Evolutionary conservation across 2,797 vertebrate species (phyloP).

Genomic region (Phoebastria nigripes): DNA sequence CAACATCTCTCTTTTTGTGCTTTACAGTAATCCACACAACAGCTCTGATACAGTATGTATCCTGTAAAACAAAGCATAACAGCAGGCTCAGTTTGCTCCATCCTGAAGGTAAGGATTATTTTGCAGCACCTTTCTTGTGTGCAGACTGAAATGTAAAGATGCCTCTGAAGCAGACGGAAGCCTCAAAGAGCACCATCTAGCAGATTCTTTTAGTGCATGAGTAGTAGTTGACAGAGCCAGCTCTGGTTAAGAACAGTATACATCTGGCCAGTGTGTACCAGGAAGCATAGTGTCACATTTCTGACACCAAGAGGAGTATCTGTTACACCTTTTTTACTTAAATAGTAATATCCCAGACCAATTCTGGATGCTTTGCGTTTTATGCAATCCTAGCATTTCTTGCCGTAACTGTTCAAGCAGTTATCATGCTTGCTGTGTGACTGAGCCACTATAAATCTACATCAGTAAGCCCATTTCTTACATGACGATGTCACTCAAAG

Average conservation of each 20-base stretch:
- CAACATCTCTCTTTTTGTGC: slow-evolving; percentile 4
- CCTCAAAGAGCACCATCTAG: not conserved
- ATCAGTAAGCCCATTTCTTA: not conserved
- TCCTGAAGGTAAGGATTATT: not conserved
- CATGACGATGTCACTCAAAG: not conserved
- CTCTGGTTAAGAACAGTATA: not conserved
- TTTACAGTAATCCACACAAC: slow-evolving; percentile 13
- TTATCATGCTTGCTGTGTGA: not conserved
- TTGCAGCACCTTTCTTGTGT: not conserved
- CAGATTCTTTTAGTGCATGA: not conserved
- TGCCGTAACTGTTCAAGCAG: not conserved
- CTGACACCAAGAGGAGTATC: not conserved
- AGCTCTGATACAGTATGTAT: not conserved
- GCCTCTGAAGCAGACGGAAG: not conserved
- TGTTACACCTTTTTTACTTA: not conserved
- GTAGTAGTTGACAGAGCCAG: not conserved
- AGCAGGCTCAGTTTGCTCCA: not conserved
- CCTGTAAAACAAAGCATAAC: not conserved
- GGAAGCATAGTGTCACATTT: not conserved
- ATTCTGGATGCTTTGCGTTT: not conserved
- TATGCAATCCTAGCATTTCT: not conserved
- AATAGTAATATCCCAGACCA: not conserved
- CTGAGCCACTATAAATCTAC: not conserved
- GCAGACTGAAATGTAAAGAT: not conserved
- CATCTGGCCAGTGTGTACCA: not conserved